phyloP scores from a whole-genome alignment of 2,797 vertebrate species.

The Centroberyx gerrardi region DNA sequence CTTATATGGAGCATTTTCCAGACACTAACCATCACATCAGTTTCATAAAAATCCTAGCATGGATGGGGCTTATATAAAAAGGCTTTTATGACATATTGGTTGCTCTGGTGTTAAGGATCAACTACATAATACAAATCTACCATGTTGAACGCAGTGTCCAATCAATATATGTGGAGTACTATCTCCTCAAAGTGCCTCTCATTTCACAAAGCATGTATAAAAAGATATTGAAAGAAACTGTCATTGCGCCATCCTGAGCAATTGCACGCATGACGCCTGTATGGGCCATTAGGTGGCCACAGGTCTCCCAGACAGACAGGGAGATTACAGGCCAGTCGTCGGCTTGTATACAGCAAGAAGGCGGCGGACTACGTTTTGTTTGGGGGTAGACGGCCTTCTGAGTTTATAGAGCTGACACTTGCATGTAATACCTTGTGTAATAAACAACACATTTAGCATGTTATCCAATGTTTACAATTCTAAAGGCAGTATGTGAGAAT shows the following conservation, averaged over 20 bases:
- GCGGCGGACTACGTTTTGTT: conserved; percentile 78
- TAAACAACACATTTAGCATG: conserved; percentile 57
- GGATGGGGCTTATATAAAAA: neutral
- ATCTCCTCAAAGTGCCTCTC: conserved; percentile 57
- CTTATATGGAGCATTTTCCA: too few relatives aligned
- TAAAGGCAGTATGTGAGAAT: conserved; percentile 11
- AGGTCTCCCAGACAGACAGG: conserved; percentile 78
- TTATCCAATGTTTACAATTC: conserved; percentile 50
- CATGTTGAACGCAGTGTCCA: conserved; percentile 34
- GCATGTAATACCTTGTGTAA: conserved; percentile 53
- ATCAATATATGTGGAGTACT: too few relatives aligned
- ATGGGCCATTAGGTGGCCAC: conserved; percentile 82
- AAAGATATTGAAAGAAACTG: conserved; percentile 75
- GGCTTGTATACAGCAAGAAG: conserved; percentile 80
- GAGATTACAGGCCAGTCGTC: conserved; percentile 81
- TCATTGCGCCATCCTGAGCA: conserved; percentile 75
- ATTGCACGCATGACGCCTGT: conserved; percentile 80
- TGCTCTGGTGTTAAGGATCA: neutral
- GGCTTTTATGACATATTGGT: neutral
- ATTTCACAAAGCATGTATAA: conserved; percentile 75
- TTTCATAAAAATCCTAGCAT: neutral
- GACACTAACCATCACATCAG: neutral
- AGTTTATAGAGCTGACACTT: conserved; percentile 71
- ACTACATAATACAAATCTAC: neutral
- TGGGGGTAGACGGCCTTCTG: conserved; percentile 73